phyloP scores from a whole-genome alignment of 1,140 invertebrate genomes.

The Drosophila ogumai region DNA sequence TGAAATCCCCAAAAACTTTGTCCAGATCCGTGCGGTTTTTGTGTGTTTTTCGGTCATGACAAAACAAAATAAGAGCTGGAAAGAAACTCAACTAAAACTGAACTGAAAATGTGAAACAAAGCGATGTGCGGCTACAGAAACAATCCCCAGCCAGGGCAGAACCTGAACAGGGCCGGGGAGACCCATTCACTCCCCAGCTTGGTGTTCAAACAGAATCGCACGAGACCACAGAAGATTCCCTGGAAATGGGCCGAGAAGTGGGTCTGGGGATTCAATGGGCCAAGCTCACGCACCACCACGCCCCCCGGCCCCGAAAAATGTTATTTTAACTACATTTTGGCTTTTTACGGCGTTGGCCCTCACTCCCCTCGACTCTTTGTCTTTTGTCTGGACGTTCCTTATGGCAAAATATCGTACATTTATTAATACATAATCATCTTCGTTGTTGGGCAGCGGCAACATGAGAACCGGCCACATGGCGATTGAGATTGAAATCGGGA shows the following conservation, averaged over 20 bases:
- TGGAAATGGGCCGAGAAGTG: slow-evolving; percentile 36
- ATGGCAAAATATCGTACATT: slow-evolving; percentile 69
- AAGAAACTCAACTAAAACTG: slow-evolving; percentile 53
- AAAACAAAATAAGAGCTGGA: slow-evolving; percentile 39
- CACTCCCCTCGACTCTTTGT: slow-evolving; percentile 13
- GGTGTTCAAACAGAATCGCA: slow-evolving; percentile 49
- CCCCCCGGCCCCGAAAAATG: slow-evolving; percentile 55
- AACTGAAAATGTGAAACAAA: slow-evolving; percentile 67
- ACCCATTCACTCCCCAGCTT: slow-evolving; percentile 48
- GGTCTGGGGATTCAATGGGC: slow-evolving; percentile 25
- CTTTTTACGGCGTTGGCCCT: slow-evolving; percentile 47
- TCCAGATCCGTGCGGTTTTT: slow-evolving; percentile 39
- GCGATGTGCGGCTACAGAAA: slow-evolving; percentile 47
- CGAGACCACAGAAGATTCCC: slow-evolving; percentile 51
- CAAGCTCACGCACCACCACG: slow-evolving; percentile 40
- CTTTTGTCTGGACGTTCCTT: slow-evolving; percentile 28
- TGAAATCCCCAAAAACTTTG: slow-evolving; percentile 21
- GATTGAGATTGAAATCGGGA: slow-evolving; percentile 23
- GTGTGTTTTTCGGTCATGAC: slow-evolving; percentile 57
- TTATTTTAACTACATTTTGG: slow-evolving; percentile 75
- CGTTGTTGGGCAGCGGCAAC: slow-evolving; percentile 55
- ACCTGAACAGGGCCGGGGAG: slow-evolving; percentile 21
- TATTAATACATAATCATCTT: slow-evolving; percentile 79
- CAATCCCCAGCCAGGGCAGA: slow-evolving; percentile 36
- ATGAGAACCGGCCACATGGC: slow-evolving; percentile 67